Evolutionary conservation across 2,113 vertebrate genomes (phyloP).

Genomic region (Galeopterus variegatus): DNA sequence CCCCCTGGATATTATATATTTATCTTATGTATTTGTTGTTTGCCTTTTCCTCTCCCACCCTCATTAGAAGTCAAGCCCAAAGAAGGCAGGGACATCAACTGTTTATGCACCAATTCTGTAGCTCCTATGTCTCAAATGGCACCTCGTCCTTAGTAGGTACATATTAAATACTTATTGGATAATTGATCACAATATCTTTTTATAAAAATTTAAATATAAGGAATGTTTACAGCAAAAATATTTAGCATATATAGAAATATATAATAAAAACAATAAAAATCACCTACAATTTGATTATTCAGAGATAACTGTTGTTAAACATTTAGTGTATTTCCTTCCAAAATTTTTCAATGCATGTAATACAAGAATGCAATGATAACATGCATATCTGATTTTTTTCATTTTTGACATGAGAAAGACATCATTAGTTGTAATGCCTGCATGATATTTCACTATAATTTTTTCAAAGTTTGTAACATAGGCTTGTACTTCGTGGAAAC

Average conservation of each 20-base stretch:
- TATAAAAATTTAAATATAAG: neutral
- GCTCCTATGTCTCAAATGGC: neutral
- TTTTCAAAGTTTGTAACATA: neutral
- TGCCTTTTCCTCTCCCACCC: neutral
- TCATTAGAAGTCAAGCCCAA: neutral
- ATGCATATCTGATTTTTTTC: neutral
- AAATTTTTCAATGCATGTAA: neutral
- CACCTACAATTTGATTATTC: neutral
- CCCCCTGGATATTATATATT: neutral
- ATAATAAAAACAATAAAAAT: constrained; percentile 26
- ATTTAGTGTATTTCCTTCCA: neutral
- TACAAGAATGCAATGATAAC: neutral
- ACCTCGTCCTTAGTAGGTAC: neutral
- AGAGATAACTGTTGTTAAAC: neutral
- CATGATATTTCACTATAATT: neutral
- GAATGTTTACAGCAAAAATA: neutral
- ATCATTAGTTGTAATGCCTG: neutral
- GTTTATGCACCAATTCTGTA: neutral
- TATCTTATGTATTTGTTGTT: neutral
- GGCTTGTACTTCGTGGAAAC: neutral
- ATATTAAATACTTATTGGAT: neutral
- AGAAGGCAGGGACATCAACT: neutral
- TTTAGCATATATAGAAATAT: neutral
- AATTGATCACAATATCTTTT: neutral
- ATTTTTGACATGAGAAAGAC: neutral